Percentiles rank a stretch among this genome's conserved stretches.
Conservation (phyloP, 2,797 vertebrate species). For the Erpetoichthys calabaricus region DNA sequence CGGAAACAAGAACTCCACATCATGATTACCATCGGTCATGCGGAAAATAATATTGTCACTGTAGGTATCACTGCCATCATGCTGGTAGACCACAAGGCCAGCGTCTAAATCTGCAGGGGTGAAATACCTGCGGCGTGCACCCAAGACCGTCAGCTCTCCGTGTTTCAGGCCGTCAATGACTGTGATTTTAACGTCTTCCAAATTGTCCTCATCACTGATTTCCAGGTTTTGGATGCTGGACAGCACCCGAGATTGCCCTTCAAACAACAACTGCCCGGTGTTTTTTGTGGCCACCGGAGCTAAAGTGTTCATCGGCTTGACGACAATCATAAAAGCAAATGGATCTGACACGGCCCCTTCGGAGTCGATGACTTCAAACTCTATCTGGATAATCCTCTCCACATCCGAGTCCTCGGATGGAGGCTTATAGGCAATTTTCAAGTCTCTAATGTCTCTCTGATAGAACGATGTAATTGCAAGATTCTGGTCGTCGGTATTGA, state of each 20-base stretch:
- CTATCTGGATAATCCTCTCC: conserved; percentile 67
- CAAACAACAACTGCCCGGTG: conserved; percentile 64
- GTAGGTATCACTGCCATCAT: conserved; percentile 70
- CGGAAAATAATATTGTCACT: conserved; percentile 73
- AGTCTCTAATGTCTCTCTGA: conserved; percentile 63
- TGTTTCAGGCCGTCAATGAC: conserved; percentile 58
- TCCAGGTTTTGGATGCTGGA: conserved; percentile 59
- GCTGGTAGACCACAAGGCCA: conserved; percentile 64
- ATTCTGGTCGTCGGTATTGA: conserved; percentile 70
- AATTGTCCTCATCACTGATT: conserved; percentile 66
- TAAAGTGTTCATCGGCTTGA: conserved; percentile 70
- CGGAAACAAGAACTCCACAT: conserved; percentile 72
- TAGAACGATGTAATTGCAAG: conserved; percentile 66
- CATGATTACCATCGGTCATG: conserved; percentile 61
- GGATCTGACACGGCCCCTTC: conserved; percentile 60
- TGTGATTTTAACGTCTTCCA: conserved; percentile 58
- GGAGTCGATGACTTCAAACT: conserved; percentile 64
- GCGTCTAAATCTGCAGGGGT: conserved; percentile 55
- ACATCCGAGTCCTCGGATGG: conserved; percentile 49
- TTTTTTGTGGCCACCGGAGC: conserved; percentile 61
- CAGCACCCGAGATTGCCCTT: conserved; percentile 63
- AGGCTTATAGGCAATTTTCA: conserved; percentile 75
- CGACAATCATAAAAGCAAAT: conserved; percentile 70
- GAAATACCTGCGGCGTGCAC: conserved; percentile 47
- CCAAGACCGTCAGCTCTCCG: conserved; percentile 48